Base-by-base conservation (phyloP, 1,140 invertebrate genomes). In the Varroa destructor region DNA sequence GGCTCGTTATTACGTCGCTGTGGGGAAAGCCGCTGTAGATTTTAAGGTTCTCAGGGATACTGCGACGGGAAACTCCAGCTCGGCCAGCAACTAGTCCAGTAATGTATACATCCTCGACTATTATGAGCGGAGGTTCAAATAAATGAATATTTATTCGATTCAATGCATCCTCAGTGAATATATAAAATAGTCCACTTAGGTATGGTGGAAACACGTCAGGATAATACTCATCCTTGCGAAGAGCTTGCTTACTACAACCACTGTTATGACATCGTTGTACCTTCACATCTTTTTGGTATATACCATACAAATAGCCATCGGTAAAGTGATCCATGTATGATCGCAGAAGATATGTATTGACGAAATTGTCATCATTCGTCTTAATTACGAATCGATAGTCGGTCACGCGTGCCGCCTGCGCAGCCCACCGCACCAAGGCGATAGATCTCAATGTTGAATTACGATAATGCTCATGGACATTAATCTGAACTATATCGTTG, bases 311-410 rank as follows among this genome's bases (percentile, higher is more conserved):
- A 72, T 46, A 5, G 14, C 54, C 71, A 25, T 64, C 12, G 55
- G 36, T 43, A 43, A 46, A 56, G 12, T 72, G 37, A 12, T 43
- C 46, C 43, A 37, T 43, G 36, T 46, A 43, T 6, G 6, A 43
- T n/a, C 6, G 40, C 40, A 92, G 79, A 55, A 82, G 83, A 25
- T 84, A 83, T 5, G 37, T 57, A 72, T 82, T 79, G 5, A 82
- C 74, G 70, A 81, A 74, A 0, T 71, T 74, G 46, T 75, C 75
- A 25, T 75, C 75, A 37, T 75, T 72, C 2, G 58, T 71, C 72
- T 77, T 77, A 37, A 77, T 71, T 10, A 77, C 67, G 57, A 73
- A 74, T 6, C 73, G 51, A 6, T 67, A 71, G n/a, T 57, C 51
- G 36, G 72, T 14, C 54, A 73, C 75, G 10, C 73, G 55, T 8